phyloP scores from a whole-genome alignment of 1,140 invertebrate genomes.

The Tetranychus urticae region DNA sequence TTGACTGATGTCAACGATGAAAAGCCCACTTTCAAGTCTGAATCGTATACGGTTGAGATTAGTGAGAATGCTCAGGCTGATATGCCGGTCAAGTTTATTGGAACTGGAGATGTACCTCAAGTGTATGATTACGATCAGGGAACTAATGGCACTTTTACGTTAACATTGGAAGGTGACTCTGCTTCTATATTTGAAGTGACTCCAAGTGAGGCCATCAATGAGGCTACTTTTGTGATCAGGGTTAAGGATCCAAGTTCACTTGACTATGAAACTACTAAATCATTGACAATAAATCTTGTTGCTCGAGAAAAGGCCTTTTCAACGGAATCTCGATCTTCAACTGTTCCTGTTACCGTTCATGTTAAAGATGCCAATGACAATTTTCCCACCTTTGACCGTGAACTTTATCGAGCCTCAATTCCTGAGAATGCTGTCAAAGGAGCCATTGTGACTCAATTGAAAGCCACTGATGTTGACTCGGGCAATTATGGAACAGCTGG shows the following conservation, averaged over 20 bases:
- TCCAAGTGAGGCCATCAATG: slow-evolving; percentile 62
- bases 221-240: slow-evolving; percentile 67
- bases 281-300: slow-evolving; percentile 20
- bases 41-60: slow-evolving; percentile 58
- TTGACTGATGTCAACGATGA: slow-evolving; percentile 88
- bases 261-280: slow-evolving; percentile 54
- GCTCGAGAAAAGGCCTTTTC: slow-evolving; percentile 12
- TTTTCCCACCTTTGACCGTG: slow-evolving; percentile 58
- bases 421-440: slow-evolving; percentile 56
- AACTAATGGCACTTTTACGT: slow-evolving; percentile 66
- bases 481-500: slow-evolving; percentile 59
- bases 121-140: slow-evolving; percentile 30
- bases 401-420: slow-evolving; percentile 31
- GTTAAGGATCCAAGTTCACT: slow-evolving; percentile 53
- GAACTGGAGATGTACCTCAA: slow-evolving; percentile 25
- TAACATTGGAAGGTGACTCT: slow-evolving; percentile 46
- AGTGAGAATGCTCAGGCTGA: slow-evolving; percentile 73
- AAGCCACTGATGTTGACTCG: slow-evolving; percentile 59
- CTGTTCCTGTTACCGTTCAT: slow-evolving; percentile 56
- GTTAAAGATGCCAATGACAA: slow-evolving; percentile 84
- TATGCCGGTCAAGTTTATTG: slow-evolving; percentile 63
- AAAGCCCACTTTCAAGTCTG: slow-evolving; percentile 52
- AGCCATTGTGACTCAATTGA: slow-evolving; percentile 46
- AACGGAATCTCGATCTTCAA: slow-evolving; percentile 21
- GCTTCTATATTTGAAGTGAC: slow-evolving; percentile 61